A percentile compares a stretch with the other conserved stretches of the same genome.
These are phyloP conservation scores for Parnassius apollo DNA, from an alignment of 2,888 invertebrate genomes.

Conservation along the genomic window DNA sequence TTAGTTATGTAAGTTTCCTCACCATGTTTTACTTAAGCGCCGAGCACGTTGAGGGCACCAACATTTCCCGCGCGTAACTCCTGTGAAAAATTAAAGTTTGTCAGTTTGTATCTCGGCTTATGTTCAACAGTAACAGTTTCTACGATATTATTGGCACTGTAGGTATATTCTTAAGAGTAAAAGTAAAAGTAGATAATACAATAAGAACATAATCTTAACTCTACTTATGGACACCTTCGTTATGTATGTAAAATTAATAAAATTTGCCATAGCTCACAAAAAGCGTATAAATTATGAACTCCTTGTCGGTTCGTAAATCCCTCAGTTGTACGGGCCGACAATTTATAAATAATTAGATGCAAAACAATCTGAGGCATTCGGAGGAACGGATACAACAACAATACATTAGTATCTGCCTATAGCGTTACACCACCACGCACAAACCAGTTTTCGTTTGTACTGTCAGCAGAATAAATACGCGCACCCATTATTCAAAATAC, in stretches of 20 bases:
- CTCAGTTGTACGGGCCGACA: slow-evolving; percentile 41
- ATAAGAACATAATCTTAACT: background rate
- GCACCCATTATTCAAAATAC: slow-evolving; percentile 15
- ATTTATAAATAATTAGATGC: slow-evolving; percentile 52
- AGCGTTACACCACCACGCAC: slow-evolving; percentile 50
- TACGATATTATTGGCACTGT: no score
- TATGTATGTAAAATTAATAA: slow-evolving; percentile 48
- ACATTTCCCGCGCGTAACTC: no score
- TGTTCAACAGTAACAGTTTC: no score
- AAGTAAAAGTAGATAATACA: no score
- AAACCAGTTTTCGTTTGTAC: slow-evolving; percentile 59
- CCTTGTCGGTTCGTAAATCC: slow-evolving; percentile 60
- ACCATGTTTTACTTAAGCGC: no score
- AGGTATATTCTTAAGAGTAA: no score
- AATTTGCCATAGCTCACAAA: slow-evolving; percentile 48
- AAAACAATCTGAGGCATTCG: slow-evolving; percentile 64
- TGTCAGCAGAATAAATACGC: slow-evolving; percentile 43
- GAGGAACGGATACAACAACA: slow-evolving; percentile 53
- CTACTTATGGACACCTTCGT: slow-evolving; percentile 33
- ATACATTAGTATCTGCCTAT: slow-evolving; percentile 53
- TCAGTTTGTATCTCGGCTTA: no score
- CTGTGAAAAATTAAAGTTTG: no score
- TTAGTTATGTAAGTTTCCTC: no score
- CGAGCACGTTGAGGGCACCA: no score
- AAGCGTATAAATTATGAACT: slow-evolving; percentile 30